Evolutionary conservation across 2,888 invertebrate genomes (phyloP).

Genomic region (Actias luna): DNA sequence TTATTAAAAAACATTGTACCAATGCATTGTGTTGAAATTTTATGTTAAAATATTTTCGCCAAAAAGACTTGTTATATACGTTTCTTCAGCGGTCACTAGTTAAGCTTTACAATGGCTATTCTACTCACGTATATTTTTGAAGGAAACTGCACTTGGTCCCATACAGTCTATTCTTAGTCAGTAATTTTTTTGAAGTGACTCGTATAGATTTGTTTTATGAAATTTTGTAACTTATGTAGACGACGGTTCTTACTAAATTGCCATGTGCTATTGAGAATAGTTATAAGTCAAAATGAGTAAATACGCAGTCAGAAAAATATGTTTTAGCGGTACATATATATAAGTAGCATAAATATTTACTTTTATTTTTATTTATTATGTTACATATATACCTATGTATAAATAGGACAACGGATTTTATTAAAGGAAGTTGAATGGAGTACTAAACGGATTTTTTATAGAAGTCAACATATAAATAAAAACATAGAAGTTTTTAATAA

Average conservation of each 20-base stretch:
- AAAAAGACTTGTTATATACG: slow-evolving; percentile 43
- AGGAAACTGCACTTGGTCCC: slow-evolving; percentile 43
- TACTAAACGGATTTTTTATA: no score
- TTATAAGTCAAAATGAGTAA: no score
- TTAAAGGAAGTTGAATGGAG: no score
- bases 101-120: slow-evolving; percentile 38
- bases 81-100: slow-evolving; percentile 43
- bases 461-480: no score
- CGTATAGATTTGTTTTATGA: neutral
- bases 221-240: neutral
- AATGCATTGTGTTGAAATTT: slow-evolving; percentile 33
- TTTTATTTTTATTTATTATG: no score
- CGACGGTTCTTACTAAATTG: neutral
- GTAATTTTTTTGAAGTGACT: slow-evolving; percentile 25
- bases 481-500: no score
- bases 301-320: no score
- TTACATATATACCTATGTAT: no score
- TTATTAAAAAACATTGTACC: neutral
- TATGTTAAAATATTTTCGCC: slow-evolving; percentile 42
- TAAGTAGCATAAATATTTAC: no score
- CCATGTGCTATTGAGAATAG: no score
- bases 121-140: slow-evolving; percentile 44
- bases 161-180: slow-evolving; percentile 40
- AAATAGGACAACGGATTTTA: no score
- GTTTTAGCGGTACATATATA: no score